Base-by-base conservation (phyloP, 2,888 invertebrate species). In the Teleiodes luculella region DNA sequence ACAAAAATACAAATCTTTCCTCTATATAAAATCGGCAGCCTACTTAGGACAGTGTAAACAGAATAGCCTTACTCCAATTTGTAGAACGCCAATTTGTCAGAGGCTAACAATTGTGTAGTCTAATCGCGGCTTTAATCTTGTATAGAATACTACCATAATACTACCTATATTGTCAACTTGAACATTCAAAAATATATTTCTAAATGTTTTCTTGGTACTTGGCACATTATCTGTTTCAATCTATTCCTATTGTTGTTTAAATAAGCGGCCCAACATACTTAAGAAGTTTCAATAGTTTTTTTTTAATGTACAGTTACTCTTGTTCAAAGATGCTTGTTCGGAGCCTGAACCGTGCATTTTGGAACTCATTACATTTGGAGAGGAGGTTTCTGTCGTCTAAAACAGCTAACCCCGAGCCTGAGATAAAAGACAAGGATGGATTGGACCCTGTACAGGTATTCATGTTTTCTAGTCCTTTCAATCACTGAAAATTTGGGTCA, bases 261-360 rank as follows among this genome's bases (percentile, higher is more conserved):
- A 33, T 31, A 13, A n/a, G n/a, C n/a, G n/a, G 13, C 20, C n/a
- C 28, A 33, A 11, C 28, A n/a, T 43, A 7, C 28, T 20, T 28
- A 28, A 1, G 10, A n/a, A 24, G 24, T 43, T 20, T 5, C 2
- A 24, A 43, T 24, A 24, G 20, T n/a, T 1, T 11, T 4, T 30
- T 16, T 13, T n/a, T 31, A 24, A 28, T 31, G 3, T 30, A 37
- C 10, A 4, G 14, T 31, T 18, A 18, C n/a, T 46, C 31, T 58
- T 59, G 4, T 37, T 41, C 54, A 30, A 83, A 83, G 80, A 90
- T 90, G 84, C 76, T 90, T 59, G 81, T 80, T 24, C 77, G 88
- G 47, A 76, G 77, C 47, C 56, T 87, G 30, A 72, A 78, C 10
- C 71, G 83, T 56, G 68, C 76, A 24, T 63, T 90, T 36, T 86